These are phyloP conservation scores for Lithobates pipiens DNA, from an alignment of 2,797 vertebrate genomes.

Conservation along the genomic window DNA sequence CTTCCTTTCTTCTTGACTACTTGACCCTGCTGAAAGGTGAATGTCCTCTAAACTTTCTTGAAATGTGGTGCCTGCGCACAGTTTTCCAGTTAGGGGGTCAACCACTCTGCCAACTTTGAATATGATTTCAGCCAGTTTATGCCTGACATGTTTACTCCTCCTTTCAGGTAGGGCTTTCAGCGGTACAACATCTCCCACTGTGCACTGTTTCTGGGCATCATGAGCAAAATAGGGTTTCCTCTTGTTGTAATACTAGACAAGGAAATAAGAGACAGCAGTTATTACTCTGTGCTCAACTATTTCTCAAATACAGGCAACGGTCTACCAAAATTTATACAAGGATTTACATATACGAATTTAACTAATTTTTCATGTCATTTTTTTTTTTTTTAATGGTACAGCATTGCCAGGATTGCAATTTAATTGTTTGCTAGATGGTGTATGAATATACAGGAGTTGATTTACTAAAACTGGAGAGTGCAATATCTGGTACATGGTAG, in stretches of 20 bases:
- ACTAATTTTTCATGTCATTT: too few species aligned
- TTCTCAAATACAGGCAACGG: too few species aligned
- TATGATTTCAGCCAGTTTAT: conserved; percentile 91
- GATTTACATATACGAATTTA: too few species aligned
- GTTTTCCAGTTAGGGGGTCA: conserved; percentile 90
- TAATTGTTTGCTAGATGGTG: too few species aligned
- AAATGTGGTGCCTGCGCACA: conserved; percentile 84
- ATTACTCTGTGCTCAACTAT: neutral
- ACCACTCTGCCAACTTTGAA: conserved; percentile 92
- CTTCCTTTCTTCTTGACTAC: conserved; percentile 39
- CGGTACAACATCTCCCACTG: conserved; percentile 90
- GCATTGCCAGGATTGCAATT: too few species aligned
- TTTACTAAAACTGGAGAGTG: too few species aligned
- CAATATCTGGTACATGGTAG: too few species aligned
- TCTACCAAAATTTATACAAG: neutral
- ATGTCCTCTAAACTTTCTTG: conserved; percentile 79
- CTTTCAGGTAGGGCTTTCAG: conserved; percentile 88
- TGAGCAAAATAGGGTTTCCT: conserved; percentile 97
- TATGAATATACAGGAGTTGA: too few species aligned
- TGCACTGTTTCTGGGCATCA: conserved; percentile 88
- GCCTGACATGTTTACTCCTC: conserved; percentile 89
- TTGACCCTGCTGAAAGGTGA: conserved; percentile 73
- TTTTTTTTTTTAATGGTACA: too few species aligned
- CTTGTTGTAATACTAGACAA: conserved; percentile 91
- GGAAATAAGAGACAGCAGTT: conserved; percentile 31